phyloP scores from a whole-genome alignment of 92 coral and sea anemone species.

The Zoanthus sansibaricus region DNA sequence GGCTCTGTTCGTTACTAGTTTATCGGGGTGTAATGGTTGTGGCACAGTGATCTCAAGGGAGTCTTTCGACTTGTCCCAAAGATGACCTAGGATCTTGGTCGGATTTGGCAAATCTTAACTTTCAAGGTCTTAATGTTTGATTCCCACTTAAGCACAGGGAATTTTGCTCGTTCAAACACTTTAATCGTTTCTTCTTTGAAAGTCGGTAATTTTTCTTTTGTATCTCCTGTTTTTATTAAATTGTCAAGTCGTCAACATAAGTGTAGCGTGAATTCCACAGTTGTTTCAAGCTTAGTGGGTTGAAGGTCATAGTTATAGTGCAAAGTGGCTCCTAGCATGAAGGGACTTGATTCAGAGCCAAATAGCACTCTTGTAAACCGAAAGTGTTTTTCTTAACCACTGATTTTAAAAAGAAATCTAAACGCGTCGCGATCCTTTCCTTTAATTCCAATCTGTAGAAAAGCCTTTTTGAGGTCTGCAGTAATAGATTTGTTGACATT shows the following conservation, averaged over 20 bases:
- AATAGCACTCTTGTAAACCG: too few relatives aligned
- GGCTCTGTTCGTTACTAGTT: neutral
- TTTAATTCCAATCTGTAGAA: too few relatives aligned
- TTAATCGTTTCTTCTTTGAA: neutral
- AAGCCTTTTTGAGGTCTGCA: too few relatives aligned
- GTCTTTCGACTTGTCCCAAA: conserved; percentile 60
- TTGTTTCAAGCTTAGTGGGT: neutral
- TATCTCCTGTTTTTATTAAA: neutral
- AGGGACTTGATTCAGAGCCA: neutral
- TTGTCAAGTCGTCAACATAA: neutral
- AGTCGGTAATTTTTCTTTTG: neutral
- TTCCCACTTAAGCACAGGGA: neutral
- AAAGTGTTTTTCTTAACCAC: neutral
- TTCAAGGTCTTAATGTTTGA: neutral
- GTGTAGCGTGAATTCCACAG: neutral
- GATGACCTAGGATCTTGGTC: conserved; percentile 58
- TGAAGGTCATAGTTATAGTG: neutral
- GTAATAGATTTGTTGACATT: too few relatives aligned
- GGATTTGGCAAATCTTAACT: neutral
- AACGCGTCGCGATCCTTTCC: neutral
- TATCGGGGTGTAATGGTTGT: neutral
- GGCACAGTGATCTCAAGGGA: conserved; percentile 42
- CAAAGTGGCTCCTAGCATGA: neutral
- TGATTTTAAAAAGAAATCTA: neutral
- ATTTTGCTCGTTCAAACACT: neutral